Conservation (phyloP, 2,113 vertebrate species). For the Lepisosteus oculatus region DNA sequence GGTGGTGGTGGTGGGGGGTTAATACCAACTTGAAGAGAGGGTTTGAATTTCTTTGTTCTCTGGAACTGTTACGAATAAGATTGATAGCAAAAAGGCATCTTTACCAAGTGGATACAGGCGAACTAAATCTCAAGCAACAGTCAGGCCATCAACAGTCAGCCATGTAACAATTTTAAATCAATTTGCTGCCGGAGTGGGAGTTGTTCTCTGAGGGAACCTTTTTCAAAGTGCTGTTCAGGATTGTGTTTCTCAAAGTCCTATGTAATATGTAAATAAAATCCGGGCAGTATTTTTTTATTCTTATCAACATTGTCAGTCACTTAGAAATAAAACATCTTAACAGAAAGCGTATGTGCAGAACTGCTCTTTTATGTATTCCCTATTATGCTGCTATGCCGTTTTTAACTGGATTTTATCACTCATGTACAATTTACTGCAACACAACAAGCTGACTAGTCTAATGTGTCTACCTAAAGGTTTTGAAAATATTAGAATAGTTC, state of each 20-base stretch:
- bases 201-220: slow-evolving; percentile 36
- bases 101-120: slow-evolving; percentile 18
- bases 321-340: slow-evolving; percentile 16
- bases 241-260: slow-evolving; percentile 28
- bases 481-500: too few species aligned
- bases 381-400: background rate
- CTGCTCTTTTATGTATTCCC: background rate
- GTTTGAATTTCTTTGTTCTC: slow-evolving; percentile 63
- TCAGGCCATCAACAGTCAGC: slow-evolving; percentile 41
- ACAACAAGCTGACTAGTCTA: slow-evolving; percentile 1
- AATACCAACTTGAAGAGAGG: slow-evolving; percentile 15
- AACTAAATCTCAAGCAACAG: slow-evolving; percentile 63
- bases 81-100: slow-evolving; percentile 47
- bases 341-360: background rate
- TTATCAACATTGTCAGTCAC: slow-evolving; percentile 23
- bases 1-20: slow-evolving; percentile 28
- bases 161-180: slow-evolving; percentile 70
- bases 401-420: slow-evolving; percentile 1
- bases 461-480: background rate
- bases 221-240: slow-evolving; percentile 42
- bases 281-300: slow-evolving; percentile 25
- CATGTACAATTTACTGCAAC: background rate
- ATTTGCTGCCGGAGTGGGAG: slow-evolving; percentile 64
- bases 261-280: slow-evolving; percentile 42
- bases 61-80: slow-evolving; percentile 58